Base-by-base conservation (phyloP, 2,888 invertebrate genomes). In the Philaethria dido region DNA sequence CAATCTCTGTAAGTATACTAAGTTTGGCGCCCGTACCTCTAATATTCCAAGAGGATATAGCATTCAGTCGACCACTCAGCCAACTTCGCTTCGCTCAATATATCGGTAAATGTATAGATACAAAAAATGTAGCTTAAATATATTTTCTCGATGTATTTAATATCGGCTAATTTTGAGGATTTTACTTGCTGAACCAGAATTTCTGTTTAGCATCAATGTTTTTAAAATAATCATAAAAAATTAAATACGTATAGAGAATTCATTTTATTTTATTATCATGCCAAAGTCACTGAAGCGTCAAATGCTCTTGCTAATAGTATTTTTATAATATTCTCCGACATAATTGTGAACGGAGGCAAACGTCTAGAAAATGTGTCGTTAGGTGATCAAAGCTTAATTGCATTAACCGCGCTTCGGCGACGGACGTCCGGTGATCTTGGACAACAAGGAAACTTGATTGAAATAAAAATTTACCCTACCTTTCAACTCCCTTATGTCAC, bases 351-450 rank as follows among this genome's bases (percentile, higher is more conserved):
- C 78, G 78, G 81, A 82, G 81, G 80, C 77, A 71, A 71, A 69
- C 64, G 79, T 83, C 79, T 80, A 79, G 78, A 83, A 86, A 86
- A 86, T 86, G 83, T 88, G 86, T 88, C 84, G 83, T 87, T 85
- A 87, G 84, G 83, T 83, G 89, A 89, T 88, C 88, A 88, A 87
- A 89, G 87, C 87, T 87, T 89, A 89, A 90, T 90, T 89, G 87
- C 88, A 84, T 87, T 86, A 87, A 85, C 86, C 86, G 84, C 79
- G 84, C 84, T 81, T 79, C 80, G 79, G 75, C 74, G 75, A 74
- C 85, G 88, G 89, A 89, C 72, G 78, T 89, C 88, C 89, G 86
- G 82, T 81, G 84, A 85, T 86, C 86, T 82, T 77, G 77, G 79
- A 81, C 83, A 81, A 80, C 84, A 83, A 80, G 84, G 84, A 85